A percentile compares a stretch with the other conserved stretches of the same genome.
Evolutionary conservation across 2,113 vertebrate species (phyloP).

Genomic region (Pristiophorus japonicus): DNA sequence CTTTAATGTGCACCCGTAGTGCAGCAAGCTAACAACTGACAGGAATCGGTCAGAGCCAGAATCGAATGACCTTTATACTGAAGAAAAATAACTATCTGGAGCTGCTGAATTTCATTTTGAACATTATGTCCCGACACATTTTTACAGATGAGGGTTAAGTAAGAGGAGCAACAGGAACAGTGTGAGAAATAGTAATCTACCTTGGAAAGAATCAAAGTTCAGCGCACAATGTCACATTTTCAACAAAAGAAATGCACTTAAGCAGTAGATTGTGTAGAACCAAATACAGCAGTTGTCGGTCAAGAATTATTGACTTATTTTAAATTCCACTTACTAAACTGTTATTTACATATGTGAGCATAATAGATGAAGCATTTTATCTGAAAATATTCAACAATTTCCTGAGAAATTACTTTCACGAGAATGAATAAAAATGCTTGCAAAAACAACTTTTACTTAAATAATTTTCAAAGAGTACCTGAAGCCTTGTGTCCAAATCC

Average conservation of each 20-base stretch:
- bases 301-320: not conserved
- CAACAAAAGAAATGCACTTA: not conserved
- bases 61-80: not conserved
- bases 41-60: not conserved
- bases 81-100: not conserved
- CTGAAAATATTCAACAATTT: not conserved
- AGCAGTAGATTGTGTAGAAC: not conserved
- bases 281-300: not conserved
- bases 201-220: not conserved
- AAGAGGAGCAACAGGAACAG: not conserved
- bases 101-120: not conserved
- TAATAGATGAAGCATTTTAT: not conserved
- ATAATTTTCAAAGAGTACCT: slow-evolving; percentile 4
- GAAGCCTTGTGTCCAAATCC: not conserved
- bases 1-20: not conserved
- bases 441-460: not conserved
- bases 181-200: not conserved
- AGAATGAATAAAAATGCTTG: not conserved
- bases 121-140: not conserved
- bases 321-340: not conserved
- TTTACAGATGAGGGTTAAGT: not conserved
- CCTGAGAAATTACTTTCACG: not conserved
- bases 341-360: not conserved
- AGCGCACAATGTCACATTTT: not conserved
- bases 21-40: not conserved